Evolutionary conservation across 2,797 vertebrate genomes (phyloP), one percentile per base, ranked within the genome.

Genomic region (Tauraco hartlaubi): DNA sequence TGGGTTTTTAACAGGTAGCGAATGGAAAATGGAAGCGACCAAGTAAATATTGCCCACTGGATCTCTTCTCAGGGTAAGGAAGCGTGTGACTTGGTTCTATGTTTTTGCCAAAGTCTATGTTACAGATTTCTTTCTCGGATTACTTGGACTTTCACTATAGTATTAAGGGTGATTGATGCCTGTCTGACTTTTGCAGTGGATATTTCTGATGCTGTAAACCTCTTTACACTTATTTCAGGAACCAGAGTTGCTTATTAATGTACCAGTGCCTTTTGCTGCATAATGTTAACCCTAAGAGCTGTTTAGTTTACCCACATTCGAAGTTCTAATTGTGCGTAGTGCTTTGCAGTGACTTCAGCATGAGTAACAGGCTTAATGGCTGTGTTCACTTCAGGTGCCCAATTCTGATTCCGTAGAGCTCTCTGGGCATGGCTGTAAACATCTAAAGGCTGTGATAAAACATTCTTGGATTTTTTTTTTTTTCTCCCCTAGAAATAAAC

Each of bases 1-100:
- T 94, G 86, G 64, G 37, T 69, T 96, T 81, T 89, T 95, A 43
- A 97, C 95, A 99, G 99, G 98, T 99, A 88, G 98, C 99, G 31
- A 99, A 98, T 1, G 99, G 99, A 64, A 99, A 99, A 94, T 99
- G 99, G 99, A 99, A 99, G 96, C 98, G 98, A 90, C 98, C 98
- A 68, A 99, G 99, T 94, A 98, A 98, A 97, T 99, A 99, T 78
- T 99, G 99, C 95, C 99, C 99, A 1, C 97, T 99, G 9, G 99
- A 99, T 97, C 98, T 99, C 94, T 99, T 99, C 98, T 99, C 99
- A 95, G 99, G 99, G 99, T 99, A 94, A 99, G 98, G 82, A 84
- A 41, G 26, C 2, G 9, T 15, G n/a, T 31, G 29, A 44, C 44
- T 63, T 43, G 15, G 46, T 19, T 44, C 43, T 74, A 3, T 72